Evolutionary conservation across 1,140 invertebrate species (phyloP).

Genomic region (Charaxes varanes): DNA sequence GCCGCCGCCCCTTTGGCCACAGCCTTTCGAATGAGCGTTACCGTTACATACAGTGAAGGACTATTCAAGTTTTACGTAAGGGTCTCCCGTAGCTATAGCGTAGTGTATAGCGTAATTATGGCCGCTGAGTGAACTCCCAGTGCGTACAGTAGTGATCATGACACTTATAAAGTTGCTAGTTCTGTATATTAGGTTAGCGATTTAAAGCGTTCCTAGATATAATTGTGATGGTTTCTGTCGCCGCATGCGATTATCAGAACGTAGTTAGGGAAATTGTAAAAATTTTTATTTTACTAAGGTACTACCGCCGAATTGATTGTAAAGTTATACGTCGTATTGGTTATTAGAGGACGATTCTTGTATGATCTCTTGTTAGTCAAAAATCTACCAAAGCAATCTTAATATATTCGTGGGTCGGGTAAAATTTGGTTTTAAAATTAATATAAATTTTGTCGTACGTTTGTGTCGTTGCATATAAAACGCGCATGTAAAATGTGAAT

Average conservation of each 20-base stretch:
- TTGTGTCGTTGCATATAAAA: constrained; percentile 13
- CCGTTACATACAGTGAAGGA: neutral
- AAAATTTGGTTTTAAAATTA: constrained; percentile 16
- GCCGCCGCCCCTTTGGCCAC: constrained; percentile 46
- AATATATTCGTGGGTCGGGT: constrained; percentile 14
- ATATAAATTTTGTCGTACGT: constrained; percentile 19
- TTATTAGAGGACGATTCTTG: constrained; percentile 10
- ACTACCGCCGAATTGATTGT: no score
- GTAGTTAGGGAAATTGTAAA: constrained; percentile 30
- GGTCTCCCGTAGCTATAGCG: constrained; percentile 13
- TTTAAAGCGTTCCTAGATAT: constrained; percentile 28
- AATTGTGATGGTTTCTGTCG: constrained; percentile 31
- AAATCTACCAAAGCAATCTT: constrained; percentile 29
- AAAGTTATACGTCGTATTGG: no score
- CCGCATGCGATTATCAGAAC: constrained; percentile 15
- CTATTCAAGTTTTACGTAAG: constrained; percentile 17
- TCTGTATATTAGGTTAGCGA: constrained; percentile 18
- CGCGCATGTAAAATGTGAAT: constrained; percentile 10
- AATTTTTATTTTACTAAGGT: no score
- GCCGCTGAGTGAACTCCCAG: no score
- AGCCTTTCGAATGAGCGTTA: constrained; percentile 30
- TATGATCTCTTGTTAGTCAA: constrained; percentile 24
- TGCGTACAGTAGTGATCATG: constrained; percentile 5
- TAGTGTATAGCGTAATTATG: no score
- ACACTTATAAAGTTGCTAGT: constrained; percentile 19